Base-by-base conservation (phyloP, 2,797 vertebrate species). In the Gobio occitaniae region DNA sequence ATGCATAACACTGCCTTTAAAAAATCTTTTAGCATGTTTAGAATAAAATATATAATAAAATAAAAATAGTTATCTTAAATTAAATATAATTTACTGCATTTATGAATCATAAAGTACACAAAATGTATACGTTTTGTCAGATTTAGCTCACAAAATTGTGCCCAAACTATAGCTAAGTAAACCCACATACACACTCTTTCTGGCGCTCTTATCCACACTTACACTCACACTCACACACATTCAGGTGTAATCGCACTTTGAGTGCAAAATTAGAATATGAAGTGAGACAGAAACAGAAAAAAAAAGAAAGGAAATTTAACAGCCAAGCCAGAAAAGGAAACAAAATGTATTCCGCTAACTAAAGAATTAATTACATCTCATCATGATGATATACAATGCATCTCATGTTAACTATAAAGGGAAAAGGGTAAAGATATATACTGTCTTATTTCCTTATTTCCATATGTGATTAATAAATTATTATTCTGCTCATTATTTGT, bases 321-420 rank as follows among this genome's bases (percentile, higher is more conserved):
- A 77, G 82, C 61, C 61, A 61, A 47, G 84, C 80, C 63, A 78
- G 78, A 87, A 84, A 84, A 79, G 19, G 29, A 71, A 72, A 63
- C 13, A 12, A 75, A 76, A 78, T n/a, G 54, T 56, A 38, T 68
- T 80, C 29, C 16, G 38, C 54, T 54, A 72, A 38, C 17, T 77
- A 71, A 25, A 17, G 16, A 70, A 76, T 82, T 0, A 69, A 78
- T 78, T 61, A 82, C 68, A 59, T 69, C 69, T 72, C 72, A 59
- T 82, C 74, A 86, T 65, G 25, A 70, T 82, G 78, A 32, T 74
- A 77, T 59, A 85, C 78, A 54, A 74, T 76, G 32, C 44, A 54
- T 54, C 59, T 69, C 29, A 63, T 70, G 48, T 86, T 75, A 76
- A 59, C 59, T 59, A 50, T 54, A 66, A 52, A 41, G 70, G 80